These are phyloP conservation scores for Leucopternis melanops DNA, from an alignment of 2,113 vertebrate genomes.

Conservation along the genomic window DNA sequence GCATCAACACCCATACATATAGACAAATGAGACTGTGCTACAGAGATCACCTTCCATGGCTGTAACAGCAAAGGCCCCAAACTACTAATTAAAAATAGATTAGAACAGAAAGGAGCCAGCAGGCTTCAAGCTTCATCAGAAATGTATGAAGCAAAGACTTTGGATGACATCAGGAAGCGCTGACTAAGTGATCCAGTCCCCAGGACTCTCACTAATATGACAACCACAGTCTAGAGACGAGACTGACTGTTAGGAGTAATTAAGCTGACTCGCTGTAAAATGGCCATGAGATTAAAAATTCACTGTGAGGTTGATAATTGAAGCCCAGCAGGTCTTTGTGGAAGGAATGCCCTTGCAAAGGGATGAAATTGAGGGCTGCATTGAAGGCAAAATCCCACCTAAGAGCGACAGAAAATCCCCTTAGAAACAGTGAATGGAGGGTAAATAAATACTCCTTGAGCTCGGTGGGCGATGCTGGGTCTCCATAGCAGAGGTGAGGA, in stretches of 20 bases:
- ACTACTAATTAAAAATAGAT: conserved; percentile 19
- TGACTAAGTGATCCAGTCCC: background rate
- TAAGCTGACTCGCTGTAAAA: background rate
- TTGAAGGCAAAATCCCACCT: background rate
- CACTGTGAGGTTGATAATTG: background rate
- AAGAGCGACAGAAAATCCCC: fast-evolving
- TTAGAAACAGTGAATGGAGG: background rate
- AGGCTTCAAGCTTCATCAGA: background rate
- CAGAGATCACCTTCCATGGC: background rate
- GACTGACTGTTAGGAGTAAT: background rate
- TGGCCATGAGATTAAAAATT: background rate
- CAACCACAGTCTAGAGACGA: background rate
- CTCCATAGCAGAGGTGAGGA: background rate
- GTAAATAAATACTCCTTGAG: fast-evolving
- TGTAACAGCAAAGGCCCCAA: background rate
- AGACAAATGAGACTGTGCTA: background rate
- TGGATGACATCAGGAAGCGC: background rate
- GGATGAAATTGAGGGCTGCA: background rate
- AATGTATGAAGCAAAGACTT: background rate
- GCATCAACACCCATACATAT: background rate
- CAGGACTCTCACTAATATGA: background rate
- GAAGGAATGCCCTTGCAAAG: background rate
- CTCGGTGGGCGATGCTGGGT: fast-evolving
- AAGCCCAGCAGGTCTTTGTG: background rate
- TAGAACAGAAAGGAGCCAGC: background rate